Evolutionary conservation across 2,113 vertebrate species (phyloP), one percentile per base, ranked within the genome.

Genomic region (Salvelinus fontinalis): DNA sequence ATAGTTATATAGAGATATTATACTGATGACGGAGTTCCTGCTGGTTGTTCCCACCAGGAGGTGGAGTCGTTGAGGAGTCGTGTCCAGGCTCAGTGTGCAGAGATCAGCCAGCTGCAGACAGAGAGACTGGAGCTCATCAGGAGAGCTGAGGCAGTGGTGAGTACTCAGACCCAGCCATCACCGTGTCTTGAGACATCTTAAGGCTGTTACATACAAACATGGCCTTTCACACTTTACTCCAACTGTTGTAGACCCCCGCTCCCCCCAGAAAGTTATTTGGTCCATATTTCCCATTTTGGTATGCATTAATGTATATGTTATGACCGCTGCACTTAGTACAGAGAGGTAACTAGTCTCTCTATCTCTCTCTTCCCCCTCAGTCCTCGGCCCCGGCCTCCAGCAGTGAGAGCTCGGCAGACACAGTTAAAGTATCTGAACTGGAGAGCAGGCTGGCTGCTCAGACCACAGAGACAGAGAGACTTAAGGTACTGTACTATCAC

Each of bases 111-210:
- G 73, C 92, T 98, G 71, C 94, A 96, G 85, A 71, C 85, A 0
- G 96, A 97, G 84, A 95, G 93, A 66, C 92, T 95, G 71, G 95
- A 96, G 67, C 93, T 96, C 2, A 81, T 96, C 3, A 92, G 92
- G 77, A 88, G 89, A 90, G 85, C 86, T 79, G 93, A 78, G 11
- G 84, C 88, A 60, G 81, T 2, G 81, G 91, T 95, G 90, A 88
- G 87, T 77, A 71, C 62, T 11, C 39, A 44, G 2, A 44, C 9
- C 39, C 39, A 44, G 39, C 9, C 9, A 44, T 44, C 39, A 44
- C 39, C 9, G 2, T 44, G 9, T 44, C 39, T 44, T 44, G 39
- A 44, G 39, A 44, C 8, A 8, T 39, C 11, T 57, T 16, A 57
- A 57, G 16, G 5, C 67, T 34, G 26, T 18, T 34, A 4, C 26